These are phyloP conservation scores for Xylota segnis DNA, from an alignment of 2,888 invertebrate species.

Conservation along the genomic window DNA sequence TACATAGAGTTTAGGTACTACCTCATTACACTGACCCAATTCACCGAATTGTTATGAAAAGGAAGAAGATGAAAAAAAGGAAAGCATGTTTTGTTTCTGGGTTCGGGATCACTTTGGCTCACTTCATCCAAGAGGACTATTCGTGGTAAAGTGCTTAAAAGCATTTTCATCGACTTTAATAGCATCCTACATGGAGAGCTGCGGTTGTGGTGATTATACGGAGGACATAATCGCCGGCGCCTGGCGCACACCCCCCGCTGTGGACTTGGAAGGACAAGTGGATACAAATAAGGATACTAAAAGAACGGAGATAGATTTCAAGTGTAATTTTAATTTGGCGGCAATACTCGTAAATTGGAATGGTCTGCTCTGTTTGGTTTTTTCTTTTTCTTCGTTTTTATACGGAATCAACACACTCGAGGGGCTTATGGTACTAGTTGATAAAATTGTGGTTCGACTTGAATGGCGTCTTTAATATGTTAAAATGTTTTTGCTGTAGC, in stretches of 20 bases:
- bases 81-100: constrained; percentile 9
- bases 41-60: constrained; percentile 5
- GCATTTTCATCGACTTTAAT: constrained; percentile 54
- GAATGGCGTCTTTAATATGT: neutral
- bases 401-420: constrained; percentile 20
- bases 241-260: neutral
- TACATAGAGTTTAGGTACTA: neutral
- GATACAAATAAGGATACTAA: constrained; percentile 3
- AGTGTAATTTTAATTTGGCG: constrained; percentile 54
- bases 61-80: neutral
- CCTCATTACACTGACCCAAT: constrained; percentile 45
- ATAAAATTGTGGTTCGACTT: neutral
- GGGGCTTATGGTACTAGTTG: neutral
- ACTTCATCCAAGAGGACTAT: constrained; percentile 32
- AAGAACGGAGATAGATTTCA: constrained; percentile 53
- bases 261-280: neutral
- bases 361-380: neutral
- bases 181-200: constrained; percentile 13
- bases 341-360: constrained; percentile 42
- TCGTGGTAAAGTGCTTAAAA: constrained; percentile 59
- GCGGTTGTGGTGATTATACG: constrained; percentile 14
- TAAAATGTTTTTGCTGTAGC: neutral
- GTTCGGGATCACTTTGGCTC: constrained; percentile 32
- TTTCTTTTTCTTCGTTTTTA: neutral
- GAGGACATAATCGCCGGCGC: constrained; percentile 22